Base-by-base conservation (phyloP, 2,797 vertebrate species). In the Botia almorhae region DNA sequence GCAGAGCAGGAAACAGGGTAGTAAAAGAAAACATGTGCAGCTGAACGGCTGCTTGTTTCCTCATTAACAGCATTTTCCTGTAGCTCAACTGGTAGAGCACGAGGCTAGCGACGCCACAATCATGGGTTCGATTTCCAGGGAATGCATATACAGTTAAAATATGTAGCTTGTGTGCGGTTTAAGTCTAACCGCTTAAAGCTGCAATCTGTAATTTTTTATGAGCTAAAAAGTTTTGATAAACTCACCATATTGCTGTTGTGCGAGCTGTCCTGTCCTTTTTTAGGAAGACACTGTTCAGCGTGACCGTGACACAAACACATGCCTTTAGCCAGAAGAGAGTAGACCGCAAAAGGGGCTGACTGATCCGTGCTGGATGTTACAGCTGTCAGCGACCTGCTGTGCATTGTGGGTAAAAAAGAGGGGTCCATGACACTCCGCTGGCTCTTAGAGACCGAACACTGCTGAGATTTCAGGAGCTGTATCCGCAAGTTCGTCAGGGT, bases 221-320 rank as follows among this genome's bases (percentile, higher is more conserved):
- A 33, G 33, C 3, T 33, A 33, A 33, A 33, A 33, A 3, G 23
- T 26, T 26, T 14, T 3, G 11, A 63, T 21, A 68, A 12, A 63
- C 91, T 88, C 83, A 93, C 93, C 90, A 77, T 78, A 76, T 84
- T 83, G 67, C 77, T 85, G 56, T 87, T 74, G 67, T 83, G 82
- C 0, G 13, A 73, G 12, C 84, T 56, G 11, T 84, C 86, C 23
- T 68, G 75, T 56, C 80, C 86, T 72, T 39, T 87, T 82, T 83
- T 43, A 21, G 90, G 84, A 75, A 92, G 84, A 1, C 96, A 97
- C 16, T 92, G 80, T 83, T 96, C 95, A 2, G 96, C 96, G 0
- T 97, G 96, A 3, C 96, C 96, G 0, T 97, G 94, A 80, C 96
- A 97, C 81, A 97, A 92, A 83, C 96, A 97, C 70, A 95, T 96